phyloP scores from a whole-genome alignment of 30 jellyfish, hydroid and myxozoan genomes.

The Aurelia sp. region DNA sequence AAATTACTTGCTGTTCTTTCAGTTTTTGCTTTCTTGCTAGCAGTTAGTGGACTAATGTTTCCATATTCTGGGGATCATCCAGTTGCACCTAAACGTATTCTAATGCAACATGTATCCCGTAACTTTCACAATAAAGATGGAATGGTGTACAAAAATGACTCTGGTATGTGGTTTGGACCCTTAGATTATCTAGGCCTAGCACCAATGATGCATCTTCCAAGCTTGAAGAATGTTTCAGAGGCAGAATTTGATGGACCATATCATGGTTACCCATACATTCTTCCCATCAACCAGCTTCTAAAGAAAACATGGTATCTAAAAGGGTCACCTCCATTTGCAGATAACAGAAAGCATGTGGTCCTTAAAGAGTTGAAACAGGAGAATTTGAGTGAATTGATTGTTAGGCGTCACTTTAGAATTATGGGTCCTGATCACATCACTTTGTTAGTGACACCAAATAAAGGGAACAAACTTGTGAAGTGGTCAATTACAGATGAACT shows the following conservation, averaged over 20 bases:
- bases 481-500: conserved; percentile 86
- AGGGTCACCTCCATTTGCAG: conserved; percentile 56
- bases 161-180: conserved; percentile 97
- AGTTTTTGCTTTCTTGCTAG: conserved; percentile 50
- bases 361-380: conserved; percentile 41
- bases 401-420: conserved; percentile 28
- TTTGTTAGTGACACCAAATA: conserved; percentile 64
- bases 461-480: conserved; percentile 44
- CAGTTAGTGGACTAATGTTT: conserved; percentile 63
- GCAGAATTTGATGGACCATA: conserved; percentile 94
- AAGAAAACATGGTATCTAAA: conserved; percentile 71
- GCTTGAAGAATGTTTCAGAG: conserved; percentile 54
- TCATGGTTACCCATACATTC: conserved; percentile 85
- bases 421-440: conserved; percentile 92
- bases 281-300: conserved; percentile 67
- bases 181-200: conserved; percentile 79
- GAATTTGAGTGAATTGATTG: neutral
- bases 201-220: conserved; percentile 66
- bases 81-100: conserved; percentile 87
- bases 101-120: conserved; percentile 88
- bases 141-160: conserved; percentile 73
- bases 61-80: conserved; percentile 86
- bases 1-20: conserved; percentile 42
- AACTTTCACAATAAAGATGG: conserved; percentile 84
- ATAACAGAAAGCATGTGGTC: conserved; percentile 31